Evolutionary conservation across 1,140 invertebrate genomes (phyloP).

Genomic region (Pteromalus puparum): DNA sequence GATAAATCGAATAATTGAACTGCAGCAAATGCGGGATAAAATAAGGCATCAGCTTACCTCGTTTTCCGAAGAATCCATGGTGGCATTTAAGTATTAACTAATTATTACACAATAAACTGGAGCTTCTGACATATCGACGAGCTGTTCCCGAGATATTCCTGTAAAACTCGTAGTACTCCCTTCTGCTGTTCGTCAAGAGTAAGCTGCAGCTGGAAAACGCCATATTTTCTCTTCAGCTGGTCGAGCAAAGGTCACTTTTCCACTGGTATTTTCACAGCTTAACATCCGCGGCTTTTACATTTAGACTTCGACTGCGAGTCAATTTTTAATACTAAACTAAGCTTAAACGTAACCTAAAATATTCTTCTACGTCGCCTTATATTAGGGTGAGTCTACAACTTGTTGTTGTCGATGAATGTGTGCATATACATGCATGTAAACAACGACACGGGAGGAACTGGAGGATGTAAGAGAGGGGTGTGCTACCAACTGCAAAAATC

Average conservation of each 20-base stretch:
- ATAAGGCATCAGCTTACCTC: constrained; percentile 11
- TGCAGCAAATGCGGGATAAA: background rate
- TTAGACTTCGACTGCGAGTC: background rate
- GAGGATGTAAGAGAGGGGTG: too few species aligned
- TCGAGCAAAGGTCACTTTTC: background rate
- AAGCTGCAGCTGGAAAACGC: background rate
- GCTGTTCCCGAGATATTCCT: background rate
- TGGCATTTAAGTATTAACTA: constrained; percentile 31
- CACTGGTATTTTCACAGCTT: background rate
- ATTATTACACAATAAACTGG: constrained; percentile 10
- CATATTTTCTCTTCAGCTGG: constrained; percentile 8
- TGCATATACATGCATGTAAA: too few species aligned
- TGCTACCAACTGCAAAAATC: too few species aligned
- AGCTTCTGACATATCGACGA: constrained; percentile 9
- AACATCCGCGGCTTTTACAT: background rate
- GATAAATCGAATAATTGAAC: too few species aligned
- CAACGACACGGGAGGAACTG: too few species aligned
- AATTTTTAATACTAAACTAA: constrained; percentile 47
- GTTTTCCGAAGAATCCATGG: constrained; percentile 41
- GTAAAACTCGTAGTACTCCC: background rate
- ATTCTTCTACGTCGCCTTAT: background rate
- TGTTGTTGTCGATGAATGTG: too few species aligned
- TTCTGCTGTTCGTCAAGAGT: background rate
- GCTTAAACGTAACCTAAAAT: constrained; percentile 50
- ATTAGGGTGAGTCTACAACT: too few species aligned